These are phyloP conservation scores for Spodoptera littoralis DNA, from an alignment of 2,888 invertebrate species.

Conservation along the genomic window DNA sequence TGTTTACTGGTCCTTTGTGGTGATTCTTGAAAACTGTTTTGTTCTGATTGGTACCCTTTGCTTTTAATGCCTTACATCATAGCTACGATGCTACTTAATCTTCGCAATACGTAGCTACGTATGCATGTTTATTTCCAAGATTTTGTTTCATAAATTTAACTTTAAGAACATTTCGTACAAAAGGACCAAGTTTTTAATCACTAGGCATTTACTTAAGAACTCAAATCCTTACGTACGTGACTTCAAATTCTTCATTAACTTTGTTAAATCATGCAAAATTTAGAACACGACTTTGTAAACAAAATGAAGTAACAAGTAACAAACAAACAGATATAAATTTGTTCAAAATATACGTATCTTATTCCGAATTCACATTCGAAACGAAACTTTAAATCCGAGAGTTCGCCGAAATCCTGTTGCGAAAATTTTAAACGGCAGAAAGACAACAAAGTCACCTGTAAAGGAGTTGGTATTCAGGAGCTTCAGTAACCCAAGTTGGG, in stretches of 20 bases:
- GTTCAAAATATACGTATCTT: conserved; percentile 63
- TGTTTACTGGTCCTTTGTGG: conserved; percentile 12
- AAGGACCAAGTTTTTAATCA: conserved; percentile 2
- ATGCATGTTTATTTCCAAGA: too few relatives aligned
- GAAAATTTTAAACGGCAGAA: conserved; percentile 75
- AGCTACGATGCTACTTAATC: too few relatives aligned
- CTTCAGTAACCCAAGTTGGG: conserved; percentile 80
- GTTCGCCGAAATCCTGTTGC: conserved; percentile 68
- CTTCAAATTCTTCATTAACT: conserved; percentile 49
- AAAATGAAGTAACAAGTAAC: conserved; percentile 55
- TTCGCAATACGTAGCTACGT: too few relatives aligned
- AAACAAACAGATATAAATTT: conserved; percentile 66
- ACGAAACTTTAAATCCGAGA: conserved; percentile 78
- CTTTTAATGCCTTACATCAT: neutral
- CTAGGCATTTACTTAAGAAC: conserved; percentile 9
- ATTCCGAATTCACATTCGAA: conserved; percentile 70
- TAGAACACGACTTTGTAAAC: conserved; percentile 54
- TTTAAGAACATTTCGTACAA: neutral
- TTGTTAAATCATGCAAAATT: conserved; percentile 49
- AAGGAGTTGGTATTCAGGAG: conserved; percentile 80
- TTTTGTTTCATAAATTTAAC: too few relatives aligned
- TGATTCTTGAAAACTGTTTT: neutral
- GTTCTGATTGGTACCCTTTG: neutral
- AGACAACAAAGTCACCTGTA: conserved; percentile 81
- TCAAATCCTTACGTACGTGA: conserved; percentile 17